Evolutionary conservation across 2,797 vertebrate species (phyloP).

Genomic region (Danio aesculapii): DNA sequence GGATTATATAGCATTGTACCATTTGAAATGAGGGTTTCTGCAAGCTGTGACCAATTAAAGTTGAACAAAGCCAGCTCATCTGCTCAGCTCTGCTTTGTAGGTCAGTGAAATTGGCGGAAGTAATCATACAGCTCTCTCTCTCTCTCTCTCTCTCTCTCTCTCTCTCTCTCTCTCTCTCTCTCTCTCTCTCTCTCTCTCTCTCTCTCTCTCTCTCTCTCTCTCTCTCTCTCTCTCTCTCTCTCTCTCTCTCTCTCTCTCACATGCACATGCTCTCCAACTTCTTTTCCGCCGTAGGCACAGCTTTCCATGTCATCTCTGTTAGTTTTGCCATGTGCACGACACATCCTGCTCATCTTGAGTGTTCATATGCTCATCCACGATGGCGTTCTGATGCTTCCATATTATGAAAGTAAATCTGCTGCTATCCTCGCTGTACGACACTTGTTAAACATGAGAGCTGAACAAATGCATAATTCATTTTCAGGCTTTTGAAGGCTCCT

Average conservation of each 20-base stretch:
- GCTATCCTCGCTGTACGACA: constrained; percentile 18
- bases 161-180: not conserved
- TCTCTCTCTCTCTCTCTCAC: not conserved
- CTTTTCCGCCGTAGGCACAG: constrained; percentile 60
- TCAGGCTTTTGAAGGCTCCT: constrained; percentile 35
- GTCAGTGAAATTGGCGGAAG: constrained; percentile 77
- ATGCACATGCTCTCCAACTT: constrained; percentile 35
- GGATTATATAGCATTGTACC: constrained; percentile 74
- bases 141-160: not conserved
- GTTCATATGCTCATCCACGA: constrained; percentile 42
- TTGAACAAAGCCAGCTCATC: constrained; percentile 81
- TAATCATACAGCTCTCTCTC: constrained; percentile 65
- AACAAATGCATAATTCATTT: constrained; percentile 31
- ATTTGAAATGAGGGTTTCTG: constrained; percentile 75
- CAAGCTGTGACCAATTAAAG: constrained; percentile 81
- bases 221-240: constrained; percentile 16
- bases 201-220: not conserved
- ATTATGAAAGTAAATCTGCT: constrained; percentile 38
- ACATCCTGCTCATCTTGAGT: constrained; percentile 49
- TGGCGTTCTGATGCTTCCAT: constrained; percentile 33
- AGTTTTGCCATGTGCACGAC: constrained; percentile 55
- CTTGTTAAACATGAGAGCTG: constrained; percentile 34
- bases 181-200: constrained; percentile 15
- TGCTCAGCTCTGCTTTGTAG: constrained; percentile 80
- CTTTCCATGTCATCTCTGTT: constrained; percentile 57